Percentiles rank a stretch among this genome's conserved stretches.
These are phyloP conservation scores for Eupleurogrammus muticus DNA, from an alignment of 2,797 vertebrate genomes.

Conservation along the genomic window DNA sequence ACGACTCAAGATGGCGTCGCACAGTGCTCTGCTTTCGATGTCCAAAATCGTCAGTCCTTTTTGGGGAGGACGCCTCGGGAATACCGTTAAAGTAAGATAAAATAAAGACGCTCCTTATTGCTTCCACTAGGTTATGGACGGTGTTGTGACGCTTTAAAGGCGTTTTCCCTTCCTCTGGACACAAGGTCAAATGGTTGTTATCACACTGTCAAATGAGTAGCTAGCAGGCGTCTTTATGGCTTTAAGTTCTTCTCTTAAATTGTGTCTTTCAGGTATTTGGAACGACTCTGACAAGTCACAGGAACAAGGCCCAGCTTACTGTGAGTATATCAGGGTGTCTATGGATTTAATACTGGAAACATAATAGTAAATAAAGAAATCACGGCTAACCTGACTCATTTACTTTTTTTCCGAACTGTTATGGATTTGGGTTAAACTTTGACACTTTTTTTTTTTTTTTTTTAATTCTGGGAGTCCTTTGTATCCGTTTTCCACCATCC, in stretches of 20 bases:
- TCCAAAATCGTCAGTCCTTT: constrained; percentile 75
- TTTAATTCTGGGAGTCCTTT: not conserved
- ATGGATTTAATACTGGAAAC: too few species aligned
- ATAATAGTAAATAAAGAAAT: not conserved
- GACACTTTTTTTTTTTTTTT: not conserved
- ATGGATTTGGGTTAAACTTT: constrained; percentile 25
- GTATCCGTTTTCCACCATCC: not conserved
- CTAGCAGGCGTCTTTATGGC: not conserved
- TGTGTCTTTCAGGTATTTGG: constrained; percentile 77
- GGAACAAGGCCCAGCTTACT: constrained; percentile 59
- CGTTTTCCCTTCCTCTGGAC: not conserved
- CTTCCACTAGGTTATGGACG: not conserved
- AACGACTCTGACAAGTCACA: constrained; percentile 60
- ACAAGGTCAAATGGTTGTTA: constrained; percentile 70
- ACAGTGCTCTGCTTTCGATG: constrained; percentile 64
- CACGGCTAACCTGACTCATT: not conserved
- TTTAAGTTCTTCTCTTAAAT: not conserved
- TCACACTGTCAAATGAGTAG: not conserved
- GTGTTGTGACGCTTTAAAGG: not conserved
- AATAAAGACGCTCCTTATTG: not conserved
- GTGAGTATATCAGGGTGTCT: constrained; percentile 63
- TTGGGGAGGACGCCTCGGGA: constrained; percentile 71
- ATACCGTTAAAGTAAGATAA: constrained; percentile 77
- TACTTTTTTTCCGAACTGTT: not conserved
- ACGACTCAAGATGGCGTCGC: constrained; percentile 79